Evolutionary conservation across 2,888 invertebrate genomes (phyloP).

Genomic region (Mantis religiosa): DNA sequence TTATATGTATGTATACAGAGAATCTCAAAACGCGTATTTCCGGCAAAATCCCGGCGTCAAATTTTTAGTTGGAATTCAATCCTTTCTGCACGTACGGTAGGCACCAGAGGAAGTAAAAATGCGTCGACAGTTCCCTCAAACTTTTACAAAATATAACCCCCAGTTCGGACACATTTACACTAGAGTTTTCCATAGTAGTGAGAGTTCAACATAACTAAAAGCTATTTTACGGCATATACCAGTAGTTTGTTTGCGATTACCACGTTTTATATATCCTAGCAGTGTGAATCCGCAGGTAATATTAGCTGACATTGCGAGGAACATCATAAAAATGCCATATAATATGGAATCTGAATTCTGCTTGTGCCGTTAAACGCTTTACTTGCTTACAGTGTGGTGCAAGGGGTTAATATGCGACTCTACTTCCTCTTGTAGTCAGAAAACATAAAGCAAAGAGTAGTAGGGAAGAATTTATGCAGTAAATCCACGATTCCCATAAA

Average conservation of each 20-base stretch:
- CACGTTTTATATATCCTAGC: background rate
- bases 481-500: background rate
- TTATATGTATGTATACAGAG: no score
- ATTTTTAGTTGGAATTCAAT: no score
- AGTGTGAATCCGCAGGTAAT: background rate
- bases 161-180: no score
- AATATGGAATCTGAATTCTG: background rate
- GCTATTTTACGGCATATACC: no score
- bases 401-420: background rate
- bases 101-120: no score
- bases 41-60: no score
- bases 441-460: background rate
- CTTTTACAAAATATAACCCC: no score
- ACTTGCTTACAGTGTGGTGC: background rate
- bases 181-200: no score
- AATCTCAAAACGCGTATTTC: no score
- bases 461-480: background rate
- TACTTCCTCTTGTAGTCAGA: background rate
- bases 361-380: background rate
- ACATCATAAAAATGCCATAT: background rate
- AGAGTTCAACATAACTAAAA: no score
- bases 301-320: background rate
- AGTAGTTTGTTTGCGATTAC: background rate
- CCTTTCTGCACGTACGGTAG: no score
- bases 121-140: no score